A percentile compares a stretch with the other conserved stretches of the same genome.
These are phyloP conservation scores for Puffinus mauretanicus DNA, from an alignment of 2,113 vertebrate species.

Conservation along the genomic window DNA sequence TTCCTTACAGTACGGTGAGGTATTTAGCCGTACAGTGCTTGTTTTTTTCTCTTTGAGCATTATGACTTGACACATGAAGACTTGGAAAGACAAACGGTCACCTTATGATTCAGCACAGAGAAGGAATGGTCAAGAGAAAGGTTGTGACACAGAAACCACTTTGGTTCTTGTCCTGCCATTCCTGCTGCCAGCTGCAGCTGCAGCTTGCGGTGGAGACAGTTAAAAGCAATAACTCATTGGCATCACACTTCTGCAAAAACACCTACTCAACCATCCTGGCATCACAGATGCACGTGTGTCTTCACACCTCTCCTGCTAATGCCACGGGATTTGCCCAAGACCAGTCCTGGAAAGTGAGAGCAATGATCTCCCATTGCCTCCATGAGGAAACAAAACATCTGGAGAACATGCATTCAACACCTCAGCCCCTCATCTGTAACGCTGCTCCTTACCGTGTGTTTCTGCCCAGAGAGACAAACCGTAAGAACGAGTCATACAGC, in stretches of 20 bases:
- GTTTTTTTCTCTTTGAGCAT: neutral
- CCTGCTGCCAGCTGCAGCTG: neutral
- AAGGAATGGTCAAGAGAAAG: neutral
- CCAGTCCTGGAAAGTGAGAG: neutral
- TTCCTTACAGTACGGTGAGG: neutral
- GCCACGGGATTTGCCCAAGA: neutral
- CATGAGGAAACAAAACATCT: neutral
- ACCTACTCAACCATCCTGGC: neutral
- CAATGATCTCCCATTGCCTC: neutral
- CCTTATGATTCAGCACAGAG: neutral
- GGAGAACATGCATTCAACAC: neutral
- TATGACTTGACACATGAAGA: neutral
- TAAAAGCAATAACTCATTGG: neutral
- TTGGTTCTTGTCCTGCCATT: neutral
- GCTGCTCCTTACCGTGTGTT: neutral
- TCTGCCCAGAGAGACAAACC: neutral
- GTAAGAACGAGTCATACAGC: neutral
- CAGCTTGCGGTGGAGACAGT: neutral
- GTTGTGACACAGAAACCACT: neutral
- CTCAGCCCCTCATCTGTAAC: neutral
- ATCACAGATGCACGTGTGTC: neutral
- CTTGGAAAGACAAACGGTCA: neutral
- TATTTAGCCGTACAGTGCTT: neutral
- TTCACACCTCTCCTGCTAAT: neutral
- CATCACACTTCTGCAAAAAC: neutral